These are phyloP conservation scores for Hemibagrus wyckioides DNA, from an alignment of 2,113 vertebrate genomes.

Conservation along the genomic window DNA sequence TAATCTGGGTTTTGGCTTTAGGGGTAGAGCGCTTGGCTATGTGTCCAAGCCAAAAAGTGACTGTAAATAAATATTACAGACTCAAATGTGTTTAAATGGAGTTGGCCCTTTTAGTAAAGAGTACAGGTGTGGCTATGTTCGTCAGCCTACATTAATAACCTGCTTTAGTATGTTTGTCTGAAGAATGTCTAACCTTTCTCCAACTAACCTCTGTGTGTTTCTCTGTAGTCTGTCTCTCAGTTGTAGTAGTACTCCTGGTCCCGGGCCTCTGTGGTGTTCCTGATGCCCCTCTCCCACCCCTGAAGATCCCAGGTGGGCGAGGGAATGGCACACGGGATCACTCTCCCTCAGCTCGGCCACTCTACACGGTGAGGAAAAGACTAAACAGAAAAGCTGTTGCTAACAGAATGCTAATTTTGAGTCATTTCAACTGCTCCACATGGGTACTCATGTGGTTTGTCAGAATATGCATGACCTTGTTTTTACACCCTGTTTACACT, in stretches of 20 bases:
- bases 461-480: neutral
- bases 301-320: slow-evolving; percentile 97
- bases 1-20: neutral
- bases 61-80: neutral
- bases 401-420: neutral
- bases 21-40: neutral
- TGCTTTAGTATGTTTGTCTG: neutral
- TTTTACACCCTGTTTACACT: neutral
- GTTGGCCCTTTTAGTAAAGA: neutral
- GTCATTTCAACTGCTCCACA: neutral
- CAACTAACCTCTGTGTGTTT: neutral
- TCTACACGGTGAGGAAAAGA: slow-evolving; percentile 83
- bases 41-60: neutral
- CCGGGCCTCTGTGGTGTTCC: slow-evolving; percentile 95
- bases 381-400: neutral
- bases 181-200: neutral
- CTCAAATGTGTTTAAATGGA: no score
- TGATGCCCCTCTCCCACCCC: slow-evolving; percentile 96
- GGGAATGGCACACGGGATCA: slow-evolving; percentile 97
- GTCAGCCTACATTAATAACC: neutral
- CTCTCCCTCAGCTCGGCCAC: slow-evolving; percentile 92
- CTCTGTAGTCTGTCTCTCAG: slow-evolving; percentile 80
- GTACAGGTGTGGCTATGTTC: neutral
- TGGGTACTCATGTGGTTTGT: neutral
- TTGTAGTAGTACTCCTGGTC: slow-evolving; percentile 97